Evolutionary conservation across 2,888 invertebrate genomes (phyloP), one percentile per base, ranked within the genome.

Genomic region (Athripsodes cinereus): DNA sequence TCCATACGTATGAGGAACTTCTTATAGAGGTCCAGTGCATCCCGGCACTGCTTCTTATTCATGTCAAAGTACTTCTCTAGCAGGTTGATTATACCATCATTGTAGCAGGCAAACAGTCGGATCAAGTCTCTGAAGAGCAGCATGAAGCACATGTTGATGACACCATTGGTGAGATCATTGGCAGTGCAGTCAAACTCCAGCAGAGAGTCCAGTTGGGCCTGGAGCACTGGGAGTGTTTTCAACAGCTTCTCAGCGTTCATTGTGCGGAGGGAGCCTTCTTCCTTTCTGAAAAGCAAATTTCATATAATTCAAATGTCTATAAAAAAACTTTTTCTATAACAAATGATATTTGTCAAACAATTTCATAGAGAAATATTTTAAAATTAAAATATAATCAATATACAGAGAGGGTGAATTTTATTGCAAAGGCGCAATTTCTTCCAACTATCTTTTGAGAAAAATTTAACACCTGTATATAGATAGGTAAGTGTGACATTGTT

Each of bases 61-160:
- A 99, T 98, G 74, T 97, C 96, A 76, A 99, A 99, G 80, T 94
- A 99, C 78, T 99, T 98, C 81, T 99, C 98, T 78, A 98, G 80
- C 66, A 98, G 84, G 79, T 98, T 98, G 69, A 98, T 99, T 68
- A 98, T 95, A 66, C 97, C 99, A 77, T 99, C 99, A 77, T 99
- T 99, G 81, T 99, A 99, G 77, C 98, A 97, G 62, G 99, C 99
- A 79, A 99, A 99, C 67, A 99, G 82, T 64, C 99, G 87, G 71
- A 99, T 99, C 71, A 99, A 87, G 84, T 99, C 99, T 74, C 98
- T 87, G 80, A 99, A 99, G 62, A 99, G 84, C 66, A 99, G 83
- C 92, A 99, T 96, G 76, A 99, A 99, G 72, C 95, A 93, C 85
- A 97, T 96, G 73, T 96, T 98, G 75, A 99, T 97, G 68, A 99